A percentile compares a stretch with the other conserved stretches of the same genome.
Conservation (phyloP, 2,888 invertebrate species). For the Chaetogeoica ovagalla region DNA sequence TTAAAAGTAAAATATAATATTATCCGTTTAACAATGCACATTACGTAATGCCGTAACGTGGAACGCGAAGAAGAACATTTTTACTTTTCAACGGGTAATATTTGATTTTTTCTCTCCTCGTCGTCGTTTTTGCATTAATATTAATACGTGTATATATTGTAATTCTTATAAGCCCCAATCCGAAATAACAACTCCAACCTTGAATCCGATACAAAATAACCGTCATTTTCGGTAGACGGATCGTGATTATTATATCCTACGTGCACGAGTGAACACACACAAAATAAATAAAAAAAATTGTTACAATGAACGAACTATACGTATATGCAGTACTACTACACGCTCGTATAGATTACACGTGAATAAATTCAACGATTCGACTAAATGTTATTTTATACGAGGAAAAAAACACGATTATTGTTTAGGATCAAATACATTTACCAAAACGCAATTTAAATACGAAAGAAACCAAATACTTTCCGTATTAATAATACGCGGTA, state of each 20-base stretch:
- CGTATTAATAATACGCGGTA: no score
- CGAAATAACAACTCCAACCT: slow-evolving; percentile 16
- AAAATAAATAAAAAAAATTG: not conserved
- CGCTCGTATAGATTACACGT: no score
- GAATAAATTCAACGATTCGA: no score
- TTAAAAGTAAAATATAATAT: slow-evolving; percentile 26
- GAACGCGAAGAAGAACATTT: not conserved
- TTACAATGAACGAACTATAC: not conserved
- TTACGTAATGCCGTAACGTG: slow-evolving; percentile 13
- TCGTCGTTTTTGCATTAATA: not conserved
- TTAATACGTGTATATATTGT: not conserved
- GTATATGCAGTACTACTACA: not conserved
- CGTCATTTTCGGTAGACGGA: slow-evolving; percentile 15
- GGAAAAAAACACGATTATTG: no score
- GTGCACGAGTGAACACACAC: slow-evolving; percentile 26
- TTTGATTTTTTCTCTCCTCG: slow-evolving; percentile 34
- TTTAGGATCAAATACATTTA: no score
- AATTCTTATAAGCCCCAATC: not conserved
- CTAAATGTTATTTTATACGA: no score
- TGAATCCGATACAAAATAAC: slow-evolving; percentile 34
- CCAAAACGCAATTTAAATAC: no score
- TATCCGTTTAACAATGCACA: slow-evolving; percentile 15
- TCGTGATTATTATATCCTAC: slow-evolving; percentile 24
- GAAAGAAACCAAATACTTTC: no score
- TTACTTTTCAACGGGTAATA: not conserved